phyloP scores from a whole-genome alignment of 2,113 vertebrate genomes.

The Collichthys lucidus region DNA sequence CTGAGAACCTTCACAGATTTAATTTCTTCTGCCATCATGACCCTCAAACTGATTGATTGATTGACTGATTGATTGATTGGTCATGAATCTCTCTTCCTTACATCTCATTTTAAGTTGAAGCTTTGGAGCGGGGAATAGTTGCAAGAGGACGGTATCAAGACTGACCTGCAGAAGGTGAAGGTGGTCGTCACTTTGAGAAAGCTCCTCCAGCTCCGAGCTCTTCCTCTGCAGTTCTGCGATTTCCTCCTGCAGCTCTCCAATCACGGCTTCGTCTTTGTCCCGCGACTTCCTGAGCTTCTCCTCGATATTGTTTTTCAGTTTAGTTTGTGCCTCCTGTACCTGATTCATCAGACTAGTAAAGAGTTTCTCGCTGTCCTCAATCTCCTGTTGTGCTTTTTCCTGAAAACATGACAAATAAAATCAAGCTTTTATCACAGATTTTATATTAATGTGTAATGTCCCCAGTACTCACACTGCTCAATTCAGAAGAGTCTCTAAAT shows the following conservation, averaged over 20 bases:
- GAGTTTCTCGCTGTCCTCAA: slow-evolving; percentile 17
- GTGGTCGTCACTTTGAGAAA: slow-evolving; percentile 57
- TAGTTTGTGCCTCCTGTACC: slow-evolving; percentile 23
- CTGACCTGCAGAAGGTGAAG: slow-evolving; percentile 66
- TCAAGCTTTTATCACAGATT: rapidly evolving
- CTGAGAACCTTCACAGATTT: no score
- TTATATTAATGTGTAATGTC: rapidly evolving
- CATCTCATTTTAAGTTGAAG: background rate
- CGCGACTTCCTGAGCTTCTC: slow-evolving; percentile 48
- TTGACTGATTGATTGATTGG: no score
- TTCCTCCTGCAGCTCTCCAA: slow-evolving; percentile 53
- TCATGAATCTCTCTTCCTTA: background rate
- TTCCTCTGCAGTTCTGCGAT: slow-evolving; percentile 45
- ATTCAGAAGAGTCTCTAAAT: slow-evolving; percentile 25
- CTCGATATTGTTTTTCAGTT: slow-evolving; percentile 35
- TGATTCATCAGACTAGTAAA: slow-evolving; percentile 43
- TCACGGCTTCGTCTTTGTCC: background rate
- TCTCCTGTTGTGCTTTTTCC: slow-evolving; percentile 45
- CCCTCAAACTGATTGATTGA: background rate
- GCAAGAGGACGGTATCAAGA: background rate
- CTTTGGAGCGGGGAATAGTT: background rate
- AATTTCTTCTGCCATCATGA: background rate
- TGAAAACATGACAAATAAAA: slow-evolving; percentile 3
- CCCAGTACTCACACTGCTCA: slow-evolving; percentile 48
- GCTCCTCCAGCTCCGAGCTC: slow-evolving; percentile 57